Base-by-base conservation (phyloP, 1,140 invertebrate genomes). In the Odontomachus brunneus region DNA sequence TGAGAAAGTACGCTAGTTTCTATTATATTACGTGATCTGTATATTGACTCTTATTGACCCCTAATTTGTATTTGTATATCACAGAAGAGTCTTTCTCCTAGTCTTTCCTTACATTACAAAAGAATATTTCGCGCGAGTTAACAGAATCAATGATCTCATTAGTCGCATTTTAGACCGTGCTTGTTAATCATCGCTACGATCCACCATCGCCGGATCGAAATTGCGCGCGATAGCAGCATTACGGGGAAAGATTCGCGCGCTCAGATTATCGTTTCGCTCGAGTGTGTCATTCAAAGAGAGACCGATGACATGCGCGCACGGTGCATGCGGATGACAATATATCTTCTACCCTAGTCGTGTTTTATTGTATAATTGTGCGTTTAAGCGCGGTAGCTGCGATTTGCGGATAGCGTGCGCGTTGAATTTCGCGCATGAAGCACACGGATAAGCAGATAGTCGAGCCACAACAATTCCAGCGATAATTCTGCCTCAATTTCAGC, bases 351-450 rank as follows among this genome's bases (percentile, higher is more conserved):
- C n/a, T 51, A 75, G 48, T 75, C 26, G 14, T 29, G 11, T 49
- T 26, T 55, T 22, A 59, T 48, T 1, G 57, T 19, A 57, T 48
- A 71, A 59, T 78, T n/a, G 19, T 26, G 22, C 2, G 3, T 78
- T 78, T 67, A 55, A 67, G 53, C 24, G 29, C 29, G 51, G 15
- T 17, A 5, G 3, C 44, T 69, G 2, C n/a, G 9, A 7, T 80
- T 69, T 44, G n/a, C 19, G 65, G 9, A 69, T 26, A 19, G 9
- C 24, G 55, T 55, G 44, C 17, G 24, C n/a, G 22, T 19, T 17
- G 14, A 59, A 66, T 76, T 80, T 80, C n/a, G 24, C 38, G 24
- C 53, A 71, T 71, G 33, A 57, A 71, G 38, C 65, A 29, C 33
- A 55, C 44, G 22, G 14, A 29, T 59, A 22, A 57, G 22, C 33